Evolutionary conservation across 2,888 invertebrate genomes (phyloP), one percentile per base, ranked within the genome.

Genomic region (Atrina japonica): DNA sequence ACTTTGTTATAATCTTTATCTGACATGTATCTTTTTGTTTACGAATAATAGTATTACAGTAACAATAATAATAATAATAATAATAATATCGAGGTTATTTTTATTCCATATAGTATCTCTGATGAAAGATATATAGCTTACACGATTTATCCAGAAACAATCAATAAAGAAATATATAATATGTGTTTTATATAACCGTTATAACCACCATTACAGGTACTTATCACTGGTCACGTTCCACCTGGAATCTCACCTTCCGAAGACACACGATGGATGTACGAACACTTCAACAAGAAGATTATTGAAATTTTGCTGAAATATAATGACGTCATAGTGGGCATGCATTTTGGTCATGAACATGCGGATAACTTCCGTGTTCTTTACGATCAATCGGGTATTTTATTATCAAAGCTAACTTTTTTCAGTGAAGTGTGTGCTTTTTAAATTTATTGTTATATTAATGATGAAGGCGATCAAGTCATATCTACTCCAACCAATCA

Each of bases 291-390:
- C 75, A 71, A 84, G 49, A 70, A 71, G 11, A 84, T 90, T 41
- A 69, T 88, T 14, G 76, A 85, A 25, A 76, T 91, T 14, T 73
- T 90, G 2, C 75, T 76, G 35, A 77, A 83, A 29, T 88, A 90
- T 72, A 73, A 87, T 3, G 81, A 82, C 21, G 81, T 85, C 21
- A 91, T 92, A 43, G 86, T 87, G 14, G 87, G 82, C 14, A 76
- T 84, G 69, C 86, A 85, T 71, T 87, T 86, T 63, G 89, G 86
- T 3, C 89, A 89, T 40, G 87, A 88, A 50, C 89, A 89, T 68
- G 75, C 79, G 0, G 88, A 88, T 71, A 84, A 81, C 35, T 87
- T 88, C 66, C 83, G 88, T 68, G 66, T 88, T n/a, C 55, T 87
- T 27, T 78, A 61, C 16, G 65, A 76, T 11, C 52, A 61, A 14